These are phyloP conservation scores for Trichomalopsis sarcophagae DNA, from an alignment of 1,140 invertebrate species.

Conservation along the genomic window DNA sequence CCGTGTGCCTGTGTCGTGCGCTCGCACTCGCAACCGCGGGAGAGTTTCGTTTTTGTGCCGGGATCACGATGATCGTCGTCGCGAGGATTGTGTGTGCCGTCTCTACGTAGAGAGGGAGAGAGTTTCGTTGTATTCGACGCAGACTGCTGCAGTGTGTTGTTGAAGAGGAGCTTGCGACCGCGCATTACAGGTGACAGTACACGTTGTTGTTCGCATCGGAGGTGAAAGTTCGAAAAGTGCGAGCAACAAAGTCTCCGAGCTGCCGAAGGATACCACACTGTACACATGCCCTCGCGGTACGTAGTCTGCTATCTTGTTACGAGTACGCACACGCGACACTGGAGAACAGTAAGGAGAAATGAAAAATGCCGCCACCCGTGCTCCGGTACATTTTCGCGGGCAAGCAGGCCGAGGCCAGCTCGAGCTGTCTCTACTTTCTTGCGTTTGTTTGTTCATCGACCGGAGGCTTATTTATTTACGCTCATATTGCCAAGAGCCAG, in stretches of 20 bases:
- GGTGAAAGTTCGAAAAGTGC: background rate
- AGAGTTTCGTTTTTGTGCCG: background rate
- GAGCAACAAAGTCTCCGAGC: background rate
- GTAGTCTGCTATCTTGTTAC: background rate
- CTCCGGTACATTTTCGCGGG: background rate
- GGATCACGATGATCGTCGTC: background rate
- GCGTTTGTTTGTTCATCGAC: slow-evolving; percentile 1
- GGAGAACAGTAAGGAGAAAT: background rate
- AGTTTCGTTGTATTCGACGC: background rate
- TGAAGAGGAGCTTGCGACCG: background rate
- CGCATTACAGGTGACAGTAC: background rate
- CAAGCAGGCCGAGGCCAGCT: background rate
- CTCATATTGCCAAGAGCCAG: background rate
- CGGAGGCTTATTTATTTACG: background rate
- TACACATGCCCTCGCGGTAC: background rate
- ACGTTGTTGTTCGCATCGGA: background rate
- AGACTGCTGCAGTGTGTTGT: background rate
- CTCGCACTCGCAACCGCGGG: background rate
- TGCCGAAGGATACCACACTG: background rate
- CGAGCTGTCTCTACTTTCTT: background rate
- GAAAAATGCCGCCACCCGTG: background rate
- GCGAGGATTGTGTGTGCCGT: background rate
- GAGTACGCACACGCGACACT: background rate
- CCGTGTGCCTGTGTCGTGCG: background rate
- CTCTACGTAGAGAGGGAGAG: background rate